These are phyloP conservation scores for Amphipoea oculea DNA, from an alignment of 2,888 invertebrate genomes.

Conservation along the genomic window DNA sequence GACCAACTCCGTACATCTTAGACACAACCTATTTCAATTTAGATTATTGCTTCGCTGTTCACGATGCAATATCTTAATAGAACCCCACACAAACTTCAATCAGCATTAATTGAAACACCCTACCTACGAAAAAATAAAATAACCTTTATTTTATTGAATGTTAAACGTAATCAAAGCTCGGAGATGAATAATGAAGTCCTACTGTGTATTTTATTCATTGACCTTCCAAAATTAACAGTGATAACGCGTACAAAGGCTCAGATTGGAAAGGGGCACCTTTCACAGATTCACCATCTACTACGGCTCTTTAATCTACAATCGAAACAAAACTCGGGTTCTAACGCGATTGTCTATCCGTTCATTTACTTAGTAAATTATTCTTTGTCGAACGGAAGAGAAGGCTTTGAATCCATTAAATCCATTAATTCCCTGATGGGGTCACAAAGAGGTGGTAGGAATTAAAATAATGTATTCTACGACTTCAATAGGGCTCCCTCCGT, in stretches of 20 bases:
- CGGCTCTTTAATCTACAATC: conserved; percentile 88
- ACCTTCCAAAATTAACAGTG: conserved; percentile 87
- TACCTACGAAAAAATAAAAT: conserved; percentile 46
- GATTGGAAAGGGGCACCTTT: conserved; percentile 86
- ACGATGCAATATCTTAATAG: conserved; percentile 79
- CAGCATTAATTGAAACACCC: conserved; percentile 51
- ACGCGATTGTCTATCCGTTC: conserved; percentile 89
- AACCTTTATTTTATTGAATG: conserved; percentile 54
- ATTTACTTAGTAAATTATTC: conserved; percentile 91
- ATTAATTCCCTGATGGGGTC: conserved; percentile 90
- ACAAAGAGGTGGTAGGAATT: conserved; percentile 90
- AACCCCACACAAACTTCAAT: conserved; percentile 61
- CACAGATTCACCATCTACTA: conserved; percentile 78
- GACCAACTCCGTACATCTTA: conserved; percentile 77
- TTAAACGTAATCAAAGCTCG: conserved; percentile 77
- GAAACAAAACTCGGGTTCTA: conserved; percentile 88
- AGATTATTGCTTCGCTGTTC: conserved; percentile 82
- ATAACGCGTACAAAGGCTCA: conserved; percentile 85
- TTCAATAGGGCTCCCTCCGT: conserved; percentile 89
- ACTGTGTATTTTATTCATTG: conserved; percentile 86
- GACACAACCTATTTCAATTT: conserved; percentile 87
- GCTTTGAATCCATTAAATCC: conserved; percentile 91
- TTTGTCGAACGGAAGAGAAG: conserved; percentile 90
- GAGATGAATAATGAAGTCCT: conserved; percentile 84
- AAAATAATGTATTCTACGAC: conserved; percentile 90